phyloP scores from a whole-genome alignment of 2,113 vertebrate genomes.

The Silurus glanis region DNA sequence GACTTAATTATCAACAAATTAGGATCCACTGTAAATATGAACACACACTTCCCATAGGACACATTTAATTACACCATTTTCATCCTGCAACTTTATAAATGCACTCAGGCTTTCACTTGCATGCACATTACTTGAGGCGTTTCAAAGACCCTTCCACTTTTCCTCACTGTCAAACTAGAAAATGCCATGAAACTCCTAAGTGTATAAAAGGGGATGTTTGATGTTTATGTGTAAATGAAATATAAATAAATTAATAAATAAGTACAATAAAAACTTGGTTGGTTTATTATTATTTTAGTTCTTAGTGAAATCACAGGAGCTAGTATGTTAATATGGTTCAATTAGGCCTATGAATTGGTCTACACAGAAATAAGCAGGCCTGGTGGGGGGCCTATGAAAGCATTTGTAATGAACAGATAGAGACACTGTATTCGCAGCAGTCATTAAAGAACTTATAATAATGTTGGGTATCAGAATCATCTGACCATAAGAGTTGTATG shows the following conservation, averaged over 20 bases:
- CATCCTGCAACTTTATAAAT: conserved; percentile 19
- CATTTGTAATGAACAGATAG: conserved; percentile 75
- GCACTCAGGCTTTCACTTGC: conserved; percentile 44
- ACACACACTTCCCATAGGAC: neutral
- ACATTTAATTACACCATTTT: neutral
- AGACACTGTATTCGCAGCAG: conserved; percentile 69
- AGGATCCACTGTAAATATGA: neutral
- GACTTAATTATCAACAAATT: conserved; percentile 33
- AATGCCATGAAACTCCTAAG: conserved; percentile 15
- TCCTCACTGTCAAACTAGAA: conserved; percentile 1
- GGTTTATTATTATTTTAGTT: conserved; percentile 22
- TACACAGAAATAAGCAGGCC: conserved; percentile 70
- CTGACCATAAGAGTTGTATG: conserved; percentile 4
- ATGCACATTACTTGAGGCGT: neutral
- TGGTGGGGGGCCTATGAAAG: conserved; percentile 63
- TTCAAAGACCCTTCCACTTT: conserved; percentile 23
- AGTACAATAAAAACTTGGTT: neutral
- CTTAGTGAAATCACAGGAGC: conserved; percentile 52
- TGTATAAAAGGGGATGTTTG: conserved; percentile 3
- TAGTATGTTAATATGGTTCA: conserved; percentile 67
- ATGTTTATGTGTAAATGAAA: neutral
- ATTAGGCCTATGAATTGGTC: conserved; percentile 73
- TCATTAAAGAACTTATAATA: conserved; percentile 79
- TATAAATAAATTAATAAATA: conserved; percentile 14
- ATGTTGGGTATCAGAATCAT: conserved; percentile 67